These are phyloP conservation scores for Tribolium castaneum DNA, from an alignment of 1,140 invertebrate species.

Conservation along the genomic window DNA sequence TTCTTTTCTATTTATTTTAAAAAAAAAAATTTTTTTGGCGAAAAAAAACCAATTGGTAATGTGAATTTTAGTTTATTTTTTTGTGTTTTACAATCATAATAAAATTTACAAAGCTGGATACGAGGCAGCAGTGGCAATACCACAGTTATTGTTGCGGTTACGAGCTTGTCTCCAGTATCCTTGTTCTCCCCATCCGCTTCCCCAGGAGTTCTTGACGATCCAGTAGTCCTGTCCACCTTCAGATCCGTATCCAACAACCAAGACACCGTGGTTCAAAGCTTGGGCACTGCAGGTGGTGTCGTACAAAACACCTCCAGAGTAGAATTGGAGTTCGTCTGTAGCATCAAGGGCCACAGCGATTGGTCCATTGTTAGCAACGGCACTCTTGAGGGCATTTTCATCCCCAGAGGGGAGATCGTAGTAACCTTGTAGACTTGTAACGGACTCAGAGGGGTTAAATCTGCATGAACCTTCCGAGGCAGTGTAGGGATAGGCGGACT, in stretches of 20 bases:
- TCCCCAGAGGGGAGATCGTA: slow-evolving; percentile 73
- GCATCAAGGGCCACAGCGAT: slow-evolving; percentile 92
- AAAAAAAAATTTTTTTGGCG: no score
- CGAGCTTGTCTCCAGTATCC: background rate
- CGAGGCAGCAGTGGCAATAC: slow-evolving; percentile 69
- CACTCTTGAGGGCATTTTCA: slow-evolving; percentile 75
- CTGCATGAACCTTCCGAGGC: background rate
- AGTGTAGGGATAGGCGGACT: slow-evolving; percentile 7
- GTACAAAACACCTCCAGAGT: slow-evolving; percentile 38
- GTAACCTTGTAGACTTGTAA: slow-evolving; percentile 66
- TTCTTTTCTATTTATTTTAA: no score
- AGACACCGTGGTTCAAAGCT: slow-evolving; percentile 45
- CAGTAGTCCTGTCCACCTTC: slow-evolving; percentile 33
- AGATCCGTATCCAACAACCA: slow-evolving; percentile 47
- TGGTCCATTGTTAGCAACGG: slow-evolving; percentile 89
- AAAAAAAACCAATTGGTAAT: no score
- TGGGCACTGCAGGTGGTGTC: background rate
- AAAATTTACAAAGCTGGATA: slow-evolving; percentile 60
- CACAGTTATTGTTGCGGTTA: slow-evolving; percentile 61
- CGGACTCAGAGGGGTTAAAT: background rate
- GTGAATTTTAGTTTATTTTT: background rate
- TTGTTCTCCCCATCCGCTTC: background rate
- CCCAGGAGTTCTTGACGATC: slow-evolving; percentile 49
- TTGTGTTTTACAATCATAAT: background rate
- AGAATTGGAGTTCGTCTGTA: slow-evolving; percentile 42